Base-by-base conservation (phyloP, 2,888 invertebrate species). In the Stratiomys singularior region DNA sequence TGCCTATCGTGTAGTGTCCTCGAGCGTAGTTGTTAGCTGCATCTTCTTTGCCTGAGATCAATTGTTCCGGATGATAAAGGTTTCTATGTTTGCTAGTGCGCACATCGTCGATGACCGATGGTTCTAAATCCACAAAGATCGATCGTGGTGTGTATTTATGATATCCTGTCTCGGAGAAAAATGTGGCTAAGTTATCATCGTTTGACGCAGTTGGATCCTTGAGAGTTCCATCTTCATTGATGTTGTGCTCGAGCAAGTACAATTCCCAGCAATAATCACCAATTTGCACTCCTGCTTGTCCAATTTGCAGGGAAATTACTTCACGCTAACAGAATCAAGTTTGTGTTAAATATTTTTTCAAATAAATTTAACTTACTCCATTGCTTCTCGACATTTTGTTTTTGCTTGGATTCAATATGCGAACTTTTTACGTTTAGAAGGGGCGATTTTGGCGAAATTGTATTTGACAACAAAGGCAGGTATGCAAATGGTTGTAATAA, bases 141-240 rank as follows among this genome's bases (percentile, higher is more conserved):
- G 93, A 92, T 79, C 96, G 89, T 0, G 97, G 97, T 69, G 96
- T 96, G 89, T 95, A 94, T 86, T 96, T 96, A 15, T 96, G 96
- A 77, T 92, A 86, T 81, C 91, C 94, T 4, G 96, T 96, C 85
- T 97, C 96, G n/a, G 91, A 90, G 85, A 94, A 94, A 86, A 94
- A 94, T 1, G 94, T 93, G 79, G 92, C 91, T 84, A 90, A 92
- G 84, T 90, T 90, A 21, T 89, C 88, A 80, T 85, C 84, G 37
- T 88, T 88, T n/a, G 85, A 83, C 9, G 85, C 81, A 7, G 88
- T 86, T 80, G 82, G 84, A 1, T 86, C 83, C 0, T 89, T 88
- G 86, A 93, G 89, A 15, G 92, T 92, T 11, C 96, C 96, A 84
- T 95, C 95, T 0, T 93, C 92, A 82, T 92, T 90, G 84, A 96